Evolutionary conservation across 2,797 vertebrate genomes (phyloP), one percentile per base, ranked within the genome.

Genomic region (Mus minutoides): DNA sequence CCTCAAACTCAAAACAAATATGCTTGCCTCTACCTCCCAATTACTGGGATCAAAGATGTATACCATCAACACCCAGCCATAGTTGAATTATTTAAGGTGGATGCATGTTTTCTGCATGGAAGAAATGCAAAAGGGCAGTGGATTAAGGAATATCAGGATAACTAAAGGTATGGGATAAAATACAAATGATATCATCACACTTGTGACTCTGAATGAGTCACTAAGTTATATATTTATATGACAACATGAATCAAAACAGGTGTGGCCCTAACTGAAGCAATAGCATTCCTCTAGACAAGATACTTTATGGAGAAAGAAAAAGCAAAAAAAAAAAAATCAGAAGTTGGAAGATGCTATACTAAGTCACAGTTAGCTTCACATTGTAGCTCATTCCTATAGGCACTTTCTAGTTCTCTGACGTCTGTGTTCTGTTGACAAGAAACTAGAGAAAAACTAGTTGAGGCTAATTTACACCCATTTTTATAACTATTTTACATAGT

Each of bases 201-300:
- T 37, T 46, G 24, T 24, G 22, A 88, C 46, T 84, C 24, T n/a
- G 71, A 34, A 11, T 34, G 3, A 1, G 4, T 40, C 43, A 60
- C 64, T 12, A 40, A 9, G 16, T 9, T 10, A 0, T 1, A 21
- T 0, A 43, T 7, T 54, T 85, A 31, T 29, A 34, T 7, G 16
- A 26, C 34, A 24, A 37, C 2, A 7, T 43, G 13, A 78, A 40
- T 73, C 54, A 49, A 67, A 46, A 79, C 31, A 13, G 1, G 1
- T 6, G 3, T 26, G 0, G 4, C n/a, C 69, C 12, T 26, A 9
- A n/a, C 19, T 79, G 49, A 54, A 67, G 9, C 49, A 76, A 46
- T 89, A 62, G 43, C 40, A 88, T 16, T 31, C 31, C 17, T 13
- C 31, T 40, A 10, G 43, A 21, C 6, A 19, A 54, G 11, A 26